Percentiles rank a stretch among this genome's conserved stretches.
Conservation (phyloP, 2,888 invertebrate species). For the Nephrotoma flavescens region DNA sequence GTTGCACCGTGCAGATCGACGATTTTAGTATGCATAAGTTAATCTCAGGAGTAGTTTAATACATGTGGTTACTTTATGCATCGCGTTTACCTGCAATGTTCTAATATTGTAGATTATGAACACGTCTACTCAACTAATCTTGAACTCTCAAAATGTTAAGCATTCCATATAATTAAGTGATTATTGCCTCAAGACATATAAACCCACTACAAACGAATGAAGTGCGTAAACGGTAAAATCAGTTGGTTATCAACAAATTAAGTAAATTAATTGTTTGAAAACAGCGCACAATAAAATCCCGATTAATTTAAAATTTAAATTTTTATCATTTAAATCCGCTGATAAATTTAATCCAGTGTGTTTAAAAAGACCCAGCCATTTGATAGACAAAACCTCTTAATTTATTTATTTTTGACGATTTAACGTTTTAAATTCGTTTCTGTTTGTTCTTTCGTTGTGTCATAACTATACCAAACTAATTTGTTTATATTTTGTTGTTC, state of each 20-base stretch:
- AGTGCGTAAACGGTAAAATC: background rate
- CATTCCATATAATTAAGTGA: background rate
- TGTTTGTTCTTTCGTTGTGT: background rate
- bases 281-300: background rate
- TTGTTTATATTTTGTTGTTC: background rate
- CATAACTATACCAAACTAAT: background rate
- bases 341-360: background rate
- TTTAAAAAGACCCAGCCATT: background rate
- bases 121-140: too few species aligned
- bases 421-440: background rate
- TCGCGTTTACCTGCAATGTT: too few species aligned
- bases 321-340: background rate
- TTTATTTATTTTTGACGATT: background rate
- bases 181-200: background rate
- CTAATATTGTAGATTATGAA: too few species aligned
- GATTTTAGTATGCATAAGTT: too few species aligned
- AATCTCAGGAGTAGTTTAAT: too few species aligned
- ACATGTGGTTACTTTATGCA: too few species aligned
- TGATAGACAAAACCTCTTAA: background rate
- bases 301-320: background rate
- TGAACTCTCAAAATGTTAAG: too few species aligned
- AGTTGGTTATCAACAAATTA: background rate
- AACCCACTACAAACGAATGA: background rate
- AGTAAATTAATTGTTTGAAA: background rate
- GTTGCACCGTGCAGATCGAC: too few species aligned